These are phyloP conservation scores for Drosophila pseudotakahashii DNA, from an alignment of 2,888 invertebrate species.

Conservation along the genomic window DNA sequence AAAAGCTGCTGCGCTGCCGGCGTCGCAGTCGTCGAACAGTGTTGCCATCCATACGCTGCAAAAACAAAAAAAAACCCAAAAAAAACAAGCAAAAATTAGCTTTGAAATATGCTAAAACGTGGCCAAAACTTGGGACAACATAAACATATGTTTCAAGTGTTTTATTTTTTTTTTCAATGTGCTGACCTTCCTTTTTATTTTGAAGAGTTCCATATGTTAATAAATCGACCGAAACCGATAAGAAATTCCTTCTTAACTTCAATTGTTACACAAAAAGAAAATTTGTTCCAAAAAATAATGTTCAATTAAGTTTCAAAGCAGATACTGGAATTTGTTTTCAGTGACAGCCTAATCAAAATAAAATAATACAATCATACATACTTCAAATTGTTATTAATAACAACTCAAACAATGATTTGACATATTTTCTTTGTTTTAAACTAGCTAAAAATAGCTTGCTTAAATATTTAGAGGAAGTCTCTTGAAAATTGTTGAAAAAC, in stretches of 20 bases:
- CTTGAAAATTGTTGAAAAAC: too few species aligned
- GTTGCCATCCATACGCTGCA: background rate
- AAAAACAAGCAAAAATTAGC: constrained; percentile 1
- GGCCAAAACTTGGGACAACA: background rate
- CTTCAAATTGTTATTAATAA: too few species aligned
- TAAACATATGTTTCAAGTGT: background rate
- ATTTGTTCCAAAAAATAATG: background rate
- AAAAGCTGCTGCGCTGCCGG: constrained; percentile 41
- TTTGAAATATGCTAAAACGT: background rate
- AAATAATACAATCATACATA: too few species aligned
- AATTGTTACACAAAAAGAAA: background rate
- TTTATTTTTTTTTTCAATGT: background rate
- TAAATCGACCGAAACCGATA: background rate
- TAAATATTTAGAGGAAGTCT: too few species aligned
- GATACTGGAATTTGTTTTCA: too few species aligned
- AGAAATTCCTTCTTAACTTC: background rate
- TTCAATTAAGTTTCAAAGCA: background rate
- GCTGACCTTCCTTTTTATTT: background rate
- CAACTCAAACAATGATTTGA: too few species aligned
- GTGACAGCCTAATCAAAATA: too few species aligned
- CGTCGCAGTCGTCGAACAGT: constrained; percentile 23
- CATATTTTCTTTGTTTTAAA: too few species aligned
- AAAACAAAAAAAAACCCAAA: too few species aligned
- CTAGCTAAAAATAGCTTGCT: too few species aligned
- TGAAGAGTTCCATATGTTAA: background rate